Evolutionary conservation across 1,140 invertebrate genomes (phyloP), one percentile per base, ranked within the genome.

Genomic region (Anastatus disparis): DNA sequence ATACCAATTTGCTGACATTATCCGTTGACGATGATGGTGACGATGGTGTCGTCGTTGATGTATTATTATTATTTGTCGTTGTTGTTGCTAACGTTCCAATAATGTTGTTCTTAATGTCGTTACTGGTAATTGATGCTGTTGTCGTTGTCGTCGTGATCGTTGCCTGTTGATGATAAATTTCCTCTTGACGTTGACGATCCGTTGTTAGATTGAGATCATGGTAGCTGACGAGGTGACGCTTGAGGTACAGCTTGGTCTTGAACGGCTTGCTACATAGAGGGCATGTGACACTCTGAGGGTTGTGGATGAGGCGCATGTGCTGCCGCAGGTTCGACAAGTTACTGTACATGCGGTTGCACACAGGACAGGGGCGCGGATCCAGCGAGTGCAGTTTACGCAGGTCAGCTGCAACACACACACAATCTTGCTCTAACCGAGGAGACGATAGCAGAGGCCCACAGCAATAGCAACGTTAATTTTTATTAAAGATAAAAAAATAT

Each of bases 281-380:
- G 87, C 92, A 93, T 82, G 88, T 89, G 76, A 92, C 91, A 84
- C 89, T 90, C 85, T 91, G 90, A 78, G 92, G 91, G 87, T 91
- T 91, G 87, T 93, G 92, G 86, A 93, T 92, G 75, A 93, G 89
- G 80, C 91, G 90, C 87, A 93, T 91, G 86, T 93, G 91, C 86
- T 93, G 92, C 76, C 91, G 88, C 81, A 93, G 89, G 87, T 93
- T 93, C 80, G 91, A 93, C 83, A 92, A 89, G 87, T 92, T 93
- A 88, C 90, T 92, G 89, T 93, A 93, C 83, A 91, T 90, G 81
- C 91, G 90, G 78, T 91, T 91, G 87, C 92, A 93, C 86, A 91
- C 89, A 81, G 89, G 90, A 88, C 92, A 93, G 74, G 90, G 89
- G 78, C 89, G 85, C 79, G 90, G 89, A 84, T 90, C 89, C 85